A percentile compares a stretch with the other conserved stretches of the same genome.
Evolutionary conservation across 2,797 vertebrate species (phyloP).

Genomic region (Leucoraja ocellata): DNA sequence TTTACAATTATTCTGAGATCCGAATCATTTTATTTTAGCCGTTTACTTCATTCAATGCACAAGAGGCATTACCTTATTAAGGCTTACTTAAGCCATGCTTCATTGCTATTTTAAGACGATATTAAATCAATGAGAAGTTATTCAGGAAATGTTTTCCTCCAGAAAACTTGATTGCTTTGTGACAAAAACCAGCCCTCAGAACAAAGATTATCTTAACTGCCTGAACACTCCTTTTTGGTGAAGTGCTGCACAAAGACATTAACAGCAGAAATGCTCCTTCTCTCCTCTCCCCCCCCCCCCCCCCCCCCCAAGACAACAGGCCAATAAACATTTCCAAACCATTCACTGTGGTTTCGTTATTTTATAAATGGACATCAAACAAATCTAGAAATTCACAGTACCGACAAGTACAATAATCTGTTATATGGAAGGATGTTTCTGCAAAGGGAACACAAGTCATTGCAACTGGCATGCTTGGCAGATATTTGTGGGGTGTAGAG

Average conservation of each 20-base stretch:
- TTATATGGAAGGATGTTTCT: neutral
- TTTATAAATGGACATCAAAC: conserved; percentile 66
- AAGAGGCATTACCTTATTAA: conserved; percentile 7
- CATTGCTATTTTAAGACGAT: neutral
- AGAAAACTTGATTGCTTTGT: neutral
- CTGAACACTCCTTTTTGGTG: conserved; percentile 9
- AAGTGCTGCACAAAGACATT: neutral
- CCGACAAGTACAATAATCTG: neutral
- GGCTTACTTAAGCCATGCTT: neutral
- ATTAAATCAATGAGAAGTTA: conserved; percentile 5
- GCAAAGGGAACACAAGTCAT: neutral
- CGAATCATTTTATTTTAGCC: neutral
- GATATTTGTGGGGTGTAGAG: neutral
- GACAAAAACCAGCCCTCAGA: neutral
- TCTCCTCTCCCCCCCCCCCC: neutral
- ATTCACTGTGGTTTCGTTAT: conserved; percentile 62
- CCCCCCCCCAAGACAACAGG: conserved; percentile 40
- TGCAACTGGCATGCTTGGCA: neutral
- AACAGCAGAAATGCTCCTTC: neutral
- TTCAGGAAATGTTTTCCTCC: conserved; percentile 23
- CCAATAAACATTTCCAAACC: conserved; percentile 62
- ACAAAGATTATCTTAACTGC: neutral
- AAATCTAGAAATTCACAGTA: conserved; percentile 50
- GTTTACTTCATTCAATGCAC: neutral
- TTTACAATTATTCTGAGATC: neutral